phyloP scores from a whole-genome alignment of 2,888 invertebrate species.

The Euzetes globulus region DNA sequence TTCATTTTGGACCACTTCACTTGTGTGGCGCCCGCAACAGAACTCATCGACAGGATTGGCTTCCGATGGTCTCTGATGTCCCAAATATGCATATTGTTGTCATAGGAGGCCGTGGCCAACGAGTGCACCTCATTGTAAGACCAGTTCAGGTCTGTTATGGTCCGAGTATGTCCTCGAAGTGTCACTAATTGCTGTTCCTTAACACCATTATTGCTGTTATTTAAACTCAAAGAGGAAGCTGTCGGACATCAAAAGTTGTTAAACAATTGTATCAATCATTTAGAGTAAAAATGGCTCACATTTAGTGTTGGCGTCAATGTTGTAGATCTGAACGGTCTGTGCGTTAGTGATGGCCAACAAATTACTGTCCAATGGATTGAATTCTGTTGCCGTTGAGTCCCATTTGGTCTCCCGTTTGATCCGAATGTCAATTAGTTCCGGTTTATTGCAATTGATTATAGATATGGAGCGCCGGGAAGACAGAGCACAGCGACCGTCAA shows the following conservation, averaged over 20 bases:
- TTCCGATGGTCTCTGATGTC: constrained; percentile 55
- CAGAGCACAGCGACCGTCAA: constrained; percentile 64
- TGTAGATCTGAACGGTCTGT: constrained; percentile 36
- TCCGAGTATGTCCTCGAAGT: constrained; percentile 34
- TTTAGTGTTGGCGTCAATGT: constrained; percentile 22
- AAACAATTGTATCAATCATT: not conserved
- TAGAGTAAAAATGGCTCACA: not conserved
- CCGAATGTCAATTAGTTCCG: constrained; percentile 62
- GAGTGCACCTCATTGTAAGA: constrained; percentile 66
- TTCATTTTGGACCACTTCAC: constrained; percentile 87
- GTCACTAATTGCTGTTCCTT: constrained; percentile 16
- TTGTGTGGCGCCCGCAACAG: constrained; percentile 63
- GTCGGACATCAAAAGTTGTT: not conserved
- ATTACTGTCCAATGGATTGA: constrained; percentile 60
- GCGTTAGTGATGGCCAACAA: constrained; percentile 68
- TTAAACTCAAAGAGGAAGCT: not conserved
- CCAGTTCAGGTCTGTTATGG: constrained; percentile 71
- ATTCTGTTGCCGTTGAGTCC: constrained; percentile 84
- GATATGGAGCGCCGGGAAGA: constrained; percentile 44
- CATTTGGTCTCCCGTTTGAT: constrained; percentile 83
- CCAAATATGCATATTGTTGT: constrained; percentile 89
- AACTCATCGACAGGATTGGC: constrained; percentile 28
- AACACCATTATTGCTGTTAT: not conserved
- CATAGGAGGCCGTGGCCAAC: constrained; percentile 80
- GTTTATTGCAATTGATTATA: constrained; percentile 60